Base-by-base conservation (phyloP, 2,113 vertebrate species). In the Ageneiosus marmoratus region DNA sequence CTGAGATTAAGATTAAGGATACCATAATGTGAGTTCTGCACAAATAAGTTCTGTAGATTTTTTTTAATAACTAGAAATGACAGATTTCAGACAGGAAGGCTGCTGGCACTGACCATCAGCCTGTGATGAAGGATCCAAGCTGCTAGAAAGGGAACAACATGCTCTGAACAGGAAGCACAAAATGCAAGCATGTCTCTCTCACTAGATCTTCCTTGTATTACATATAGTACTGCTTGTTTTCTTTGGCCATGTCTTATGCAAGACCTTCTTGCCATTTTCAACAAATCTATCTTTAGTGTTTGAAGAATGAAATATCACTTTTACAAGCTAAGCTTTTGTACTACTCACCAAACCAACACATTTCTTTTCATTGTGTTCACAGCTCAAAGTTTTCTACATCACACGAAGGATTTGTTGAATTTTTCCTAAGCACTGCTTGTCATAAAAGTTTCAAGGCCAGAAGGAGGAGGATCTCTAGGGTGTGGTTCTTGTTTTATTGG, bases 401-500 rank as follows among this genome's bases (percentile, higher is more conserved):
- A n/a, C n/a, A n/a, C n/a, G n/a, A n/a, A 29, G 22, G 5, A 7
- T 27, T 62, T 12, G 8, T 62, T 29, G 27, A 4, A 29, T 62
- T 29, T 83, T 77, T 89, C 90, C 92, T 83, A 88, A 91, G 84
- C 83, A 85, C 65, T 81, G 73, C 79, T 85, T 63, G 60, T 85
- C 53, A 87, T 91, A 83, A 88, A 90, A 91, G 87, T 76, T 73
- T 74, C 46, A 51, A 29, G 48, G 27, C 27, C 24, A 60, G 10
- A 51, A 46, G 29, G 37, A 22, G 74, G 44, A 79, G 69, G 84
- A 27, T 50, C 77, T 76, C 41, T 78, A 46, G 34, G 51, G 58
- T 77, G 79, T 34, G 58, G 58, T 48, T 15, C 20, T 29, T 88
- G 69, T 89, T 90, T 88, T 88, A 88, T 86, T 51, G 81, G 77